Evolutionary conservation across 2,797 vertebrate genomes (phyloP).

Genomic region (Myotis pilosus): DNA sequence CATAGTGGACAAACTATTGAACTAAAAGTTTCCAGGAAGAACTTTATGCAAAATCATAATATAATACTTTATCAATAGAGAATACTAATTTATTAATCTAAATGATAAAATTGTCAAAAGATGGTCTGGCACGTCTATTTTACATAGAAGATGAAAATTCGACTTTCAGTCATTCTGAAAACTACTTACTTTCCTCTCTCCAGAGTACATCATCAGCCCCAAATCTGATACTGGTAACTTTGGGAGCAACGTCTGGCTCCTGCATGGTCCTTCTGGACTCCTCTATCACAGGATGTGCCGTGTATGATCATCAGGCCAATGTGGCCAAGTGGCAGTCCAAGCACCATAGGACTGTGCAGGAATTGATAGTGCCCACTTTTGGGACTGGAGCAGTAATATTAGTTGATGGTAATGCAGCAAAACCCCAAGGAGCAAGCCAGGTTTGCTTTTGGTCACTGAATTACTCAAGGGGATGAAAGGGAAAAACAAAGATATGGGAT

Average conservation of each 20-base stretch:
- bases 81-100: not conserved
- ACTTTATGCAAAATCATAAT: not conserved
- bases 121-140: not conserved
- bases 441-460: not conserved
- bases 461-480: not conserved
- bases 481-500: not conserved
- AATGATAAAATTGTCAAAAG: not conserved
- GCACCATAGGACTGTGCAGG: not conserved
- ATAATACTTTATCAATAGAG: not conserved
- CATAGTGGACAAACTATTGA: not conserved
- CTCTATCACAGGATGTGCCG: not conserved
- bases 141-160: not conserved
- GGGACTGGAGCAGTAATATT: not conserved
- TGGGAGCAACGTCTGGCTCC: not conserved
- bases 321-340: not conserved
- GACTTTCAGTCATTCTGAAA: not conserved
- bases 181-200: not conserved
- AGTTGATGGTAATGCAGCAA: too few species aligned
- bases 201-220: not conserved
- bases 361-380: not conserved
- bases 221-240: not conserved
- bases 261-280: not conserved
- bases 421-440: not conserved
- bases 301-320: not conserved
- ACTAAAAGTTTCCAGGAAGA: not conserved